Percentiles rank a stretch among this genome's conserved stretches.
These are phyloP conservation scores for Lycia hirtaria DNA, from an alignment of 2,888 invertebrate genomes.

Conservation along the genomic window DNA sequence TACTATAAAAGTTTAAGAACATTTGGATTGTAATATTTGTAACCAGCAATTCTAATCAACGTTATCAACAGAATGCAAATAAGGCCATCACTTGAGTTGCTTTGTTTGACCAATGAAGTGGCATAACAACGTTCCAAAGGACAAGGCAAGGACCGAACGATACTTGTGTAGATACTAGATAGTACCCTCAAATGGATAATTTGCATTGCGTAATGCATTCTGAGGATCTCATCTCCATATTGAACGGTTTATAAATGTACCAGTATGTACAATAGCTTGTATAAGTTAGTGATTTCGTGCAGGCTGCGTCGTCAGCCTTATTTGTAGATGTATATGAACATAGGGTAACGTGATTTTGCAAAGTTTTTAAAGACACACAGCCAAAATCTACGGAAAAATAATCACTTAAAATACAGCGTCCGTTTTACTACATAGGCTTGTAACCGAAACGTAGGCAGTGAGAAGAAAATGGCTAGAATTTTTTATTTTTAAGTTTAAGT, in stretches of 20 bases:
- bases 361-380: too few relatives aligned
- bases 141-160: conserved; percentile 16
- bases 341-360: too few relatives aligned
- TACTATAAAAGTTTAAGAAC: conserved; percentile 2
- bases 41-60: conserved; percentile 19
- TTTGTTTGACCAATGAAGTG: conserved; percentile 43
- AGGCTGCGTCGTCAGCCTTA: not conserved
- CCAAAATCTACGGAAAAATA: too few relatives aligned
- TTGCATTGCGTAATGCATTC: conserved; percentile 29
- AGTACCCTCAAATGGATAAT: conserved; percentile 22
- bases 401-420: too few relatives aligned
- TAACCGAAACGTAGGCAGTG: too few relatives aligned
- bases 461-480: too few relatives aligned
- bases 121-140: conserved; percentile 35
- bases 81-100: conserved; percentile 33
- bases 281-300: not conserved
- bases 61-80: conserved; percentile 34
- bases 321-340: too few relatives aligned
- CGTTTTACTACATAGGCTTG: too few relatives aligned
- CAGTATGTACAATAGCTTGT: not conserved
- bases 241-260: conserved; percentile 17
- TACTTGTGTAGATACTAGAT: conserved; percentile 10
- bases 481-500: too few relatives aligned
- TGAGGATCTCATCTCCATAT: conserved; percentile 25
- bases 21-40: conserved; percentile 18